A percentile compares a stretch with the other conserved stretches of the same genome.
phyloP scores from a whole-genome alignment of 37 sponge, comb jelly and placozoan species.

The Axinella damicornis region DNA sequence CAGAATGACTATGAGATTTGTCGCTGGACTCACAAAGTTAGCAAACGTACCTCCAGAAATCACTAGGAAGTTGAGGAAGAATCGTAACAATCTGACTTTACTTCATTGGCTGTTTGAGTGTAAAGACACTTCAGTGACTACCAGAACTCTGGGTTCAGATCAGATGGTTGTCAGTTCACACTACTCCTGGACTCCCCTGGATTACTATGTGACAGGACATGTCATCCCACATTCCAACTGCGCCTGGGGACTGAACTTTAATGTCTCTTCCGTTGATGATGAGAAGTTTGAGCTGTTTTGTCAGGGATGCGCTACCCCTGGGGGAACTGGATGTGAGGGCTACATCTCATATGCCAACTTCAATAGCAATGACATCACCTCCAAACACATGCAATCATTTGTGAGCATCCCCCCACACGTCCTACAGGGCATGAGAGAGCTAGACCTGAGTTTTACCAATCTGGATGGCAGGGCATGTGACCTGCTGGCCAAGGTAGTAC shows the following conservation, averaged over 20 bases:
- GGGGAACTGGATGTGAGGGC: neutral
- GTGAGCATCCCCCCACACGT: neutral
- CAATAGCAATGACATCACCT: neutral
- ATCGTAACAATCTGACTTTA: too few species aligned
- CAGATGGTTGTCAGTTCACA: neutral
- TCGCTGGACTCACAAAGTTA: too few species aligned
- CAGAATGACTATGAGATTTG: too few species aligned
- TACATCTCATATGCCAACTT: neutral
- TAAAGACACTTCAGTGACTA: too few species aligned
- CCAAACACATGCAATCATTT: neutral
- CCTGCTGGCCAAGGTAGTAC: conserved; percentile 6
- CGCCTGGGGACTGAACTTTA: neutral
- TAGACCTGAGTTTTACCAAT: neutral
- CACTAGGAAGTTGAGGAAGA: too few species aligned
- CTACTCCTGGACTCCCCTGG: conserved; percentile 7
- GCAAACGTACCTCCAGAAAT: too few species aligned
- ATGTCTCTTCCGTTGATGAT: neutral
- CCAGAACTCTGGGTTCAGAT: too few species aligned
- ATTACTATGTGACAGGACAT: conserved; percentile 11
- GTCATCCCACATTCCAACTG: conserved; percentile 8
- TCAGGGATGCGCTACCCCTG: neutral
- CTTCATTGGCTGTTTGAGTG: too few species aligned
- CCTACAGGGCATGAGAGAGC: neutral
- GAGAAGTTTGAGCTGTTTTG: neutral
- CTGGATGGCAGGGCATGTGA: conserved; percentile 15